Conservation (phyloP, 2,888 invertebrate species). For the Lysandra coridon region DNA sequence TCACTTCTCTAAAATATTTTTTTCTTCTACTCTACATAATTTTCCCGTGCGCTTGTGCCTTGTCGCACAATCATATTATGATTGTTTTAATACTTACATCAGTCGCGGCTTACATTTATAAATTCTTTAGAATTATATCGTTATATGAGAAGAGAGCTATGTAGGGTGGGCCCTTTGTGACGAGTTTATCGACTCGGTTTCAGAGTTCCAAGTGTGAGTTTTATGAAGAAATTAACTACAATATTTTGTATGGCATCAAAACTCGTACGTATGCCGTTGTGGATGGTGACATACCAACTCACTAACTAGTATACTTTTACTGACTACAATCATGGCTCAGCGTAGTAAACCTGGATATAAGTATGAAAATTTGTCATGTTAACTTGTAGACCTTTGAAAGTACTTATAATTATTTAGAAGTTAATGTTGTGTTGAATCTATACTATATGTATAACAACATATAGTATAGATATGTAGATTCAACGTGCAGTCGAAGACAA, state of each 20-base stretch:
- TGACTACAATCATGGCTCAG: too few relatives aligned
- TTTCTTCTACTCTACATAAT: background rate
- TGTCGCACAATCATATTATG: background rate
- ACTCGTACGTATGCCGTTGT: too few relatives aligned
- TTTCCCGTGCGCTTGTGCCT: conserved; percentile 13
- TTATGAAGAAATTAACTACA: background rate
- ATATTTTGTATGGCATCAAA: too few relatives aligned
- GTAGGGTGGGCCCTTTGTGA: background rate
- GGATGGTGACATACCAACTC: background rate
- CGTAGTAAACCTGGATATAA: too few relatives aligned
- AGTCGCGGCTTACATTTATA: conserved; percentile 23
- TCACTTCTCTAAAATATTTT: background rate
- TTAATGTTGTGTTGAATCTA: too few relatives aligned
- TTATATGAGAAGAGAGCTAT: background rate
- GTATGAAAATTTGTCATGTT: too few relatives aligned
- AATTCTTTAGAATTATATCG: conserved; percentile 24
- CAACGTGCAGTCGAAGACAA: too few relatives aligned
- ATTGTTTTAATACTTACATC: conserved; percentile 26
- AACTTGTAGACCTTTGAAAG: too few relatives aligned
- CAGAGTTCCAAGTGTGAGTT: background rate
- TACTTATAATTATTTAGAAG: too few relatives aligned
- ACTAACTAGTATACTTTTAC: too few relatives aligned
- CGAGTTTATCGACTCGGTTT: background rate
- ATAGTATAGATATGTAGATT: too few relatives aligned
- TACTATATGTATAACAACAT: too few relatives aligned